Evolutionary conservation across 2,888 invertebrate species (phyloP), one percentile per base, ranked within the genome.

Genomic region (Mechanitis mazaeus): DNA sequence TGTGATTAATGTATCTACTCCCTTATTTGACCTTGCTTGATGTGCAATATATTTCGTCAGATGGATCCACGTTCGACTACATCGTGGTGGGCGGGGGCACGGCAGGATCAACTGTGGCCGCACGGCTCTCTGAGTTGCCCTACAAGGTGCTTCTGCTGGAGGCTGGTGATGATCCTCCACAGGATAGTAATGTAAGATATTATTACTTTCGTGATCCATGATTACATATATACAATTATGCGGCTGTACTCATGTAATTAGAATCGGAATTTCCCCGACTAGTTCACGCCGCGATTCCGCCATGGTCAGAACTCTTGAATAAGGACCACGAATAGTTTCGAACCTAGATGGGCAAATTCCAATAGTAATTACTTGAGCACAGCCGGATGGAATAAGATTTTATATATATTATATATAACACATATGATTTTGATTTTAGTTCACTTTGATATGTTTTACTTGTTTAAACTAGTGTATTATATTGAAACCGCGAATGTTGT

Each of bases 31-130:
- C 3, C 31, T 46, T 33, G 12, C 33, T 46, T 54, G 31, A 45
- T 31, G 2, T 33, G 12, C 54, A 9, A 45, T 33, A 66, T 70
- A 0, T 50, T 31, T 50, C 31, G 31, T 31, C 72, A 87, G 87
- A 85, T 64, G 81, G 75, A 0, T 75, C 84, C 0, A 62, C 63
- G 1, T 85, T 80, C 60, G 85, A 87, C 67, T 83, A 84, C 70
- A 81, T 89, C 61, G 75, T 89, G 54, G 85, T 86, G 61, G 88
- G 88, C 1, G 85, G 76, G 0, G 88, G 88, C 4, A 80, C 84
- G 0, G 87, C 82, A 3, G 88, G 88, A 12, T 68, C 81, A 7
- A 72, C 78, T 64, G 57, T 89, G 66, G 87, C 87, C 3, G 79
- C 84, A 55, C 75, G 87, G 2, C 78, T 87, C 46, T 75, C 83